Base-by-base conservation (phyloP, 2,797 vertebrate genomes). In the Lithobates pipiens region DNA sequence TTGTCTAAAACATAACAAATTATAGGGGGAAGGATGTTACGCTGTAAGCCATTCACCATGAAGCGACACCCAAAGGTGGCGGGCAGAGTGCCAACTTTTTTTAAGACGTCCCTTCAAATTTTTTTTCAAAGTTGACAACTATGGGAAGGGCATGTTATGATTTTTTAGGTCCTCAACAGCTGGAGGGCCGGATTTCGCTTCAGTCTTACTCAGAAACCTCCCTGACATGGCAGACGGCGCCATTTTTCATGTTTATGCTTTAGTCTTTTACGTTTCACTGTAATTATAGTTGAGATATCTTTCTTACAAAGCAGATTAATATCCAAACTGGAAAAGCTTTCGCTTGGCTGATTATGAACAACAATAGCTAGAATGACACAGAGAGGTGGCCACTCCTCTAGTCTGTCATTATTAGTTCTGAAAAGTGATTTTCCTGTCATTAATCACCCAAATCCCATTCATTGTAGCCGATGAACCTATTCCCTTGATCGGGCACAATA, bases 381-480 rank as follows among this genome's bases (percentile, higher is more conserved):
- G 11, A 1, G 27, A 18, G 50, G 21, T 18, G 69, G 21, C 29
- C 44, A 72, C 78, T 71, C 78, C 78, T n/a, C 42, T 32, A 13
- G 67, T 29, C 44, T 34, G 67, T 34, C 29, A 54, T 32, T 50
- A 54, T 32, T 23, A 72, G 68, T 34, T 34, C 68, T 21, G 15
- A 70, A 70, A 70, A 34, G 63, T 67, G 61, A 68, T 77, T 42
- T 21, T 77, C 29, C 11, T 72, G 50, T 75, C 70, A 75, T 23
- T 44, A 34, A 9, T 25, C 57, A 29, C 27, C 42, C 15, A 54
- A 54, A 54, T 54, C 50, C 44, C n/a, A 46, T 83, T 83, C 61
- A 65, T 18, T 36, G 21, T 63, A 46, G 21, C 46, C 50, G 57
- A 67, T 84, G 54, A 84, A 76, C 76, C 72, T 77, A 57, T 76